Evolutionary conservation across 2,113 vertebrate genomes (phyloP), one percentile per base, ranked within the genome.

Genomic region (Diglossa brunneiventris): DNA sequence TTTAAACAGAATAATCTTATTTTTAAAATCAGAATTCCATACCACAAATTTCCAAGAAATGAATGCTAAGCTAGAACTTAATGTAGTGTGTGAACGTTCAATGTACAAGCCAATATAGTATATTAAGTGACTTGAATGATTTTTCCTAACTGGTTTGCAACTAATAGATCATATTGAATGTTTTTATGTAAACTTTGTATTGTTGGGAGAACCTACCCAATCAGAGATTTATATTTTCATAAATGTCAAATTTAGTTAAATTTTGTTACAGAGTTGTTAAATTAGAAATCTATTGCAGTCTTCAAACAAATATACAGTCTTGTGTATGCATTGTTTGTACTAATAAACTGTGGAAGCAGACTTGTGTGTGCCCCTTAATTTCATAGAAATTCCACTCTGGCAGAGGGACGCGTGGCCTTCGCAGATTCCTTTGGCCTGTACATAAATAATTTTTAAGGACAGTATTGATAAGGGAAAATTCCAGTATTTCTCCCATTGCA

Each of bases 221-320:
- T 98, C 99, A 99, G 99, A 99, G 99, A 99, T 99, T 99, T 99
- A 99, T 99, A 99, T 99, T 99, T 99, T 99, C 99, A 99, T 99
- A 99, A 99, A 99, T 99, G 99, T 99, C 98, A 98, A 99, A 99
- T 98, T 99, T 98, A 98, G 98, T 98, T 99, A 99, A 98, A 98
- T 99, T 99, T 99, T 99, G 99, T 99, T 99, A 99, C 99, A 97
- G 97, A 99, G 98, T 99, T 99, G 99, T 99, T 99, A 99, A 98
- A 98, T 98, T 98, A 99, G 98, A 98, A 98, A 98, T 95, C 95
- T 98, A 98, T 96, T 98, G 96, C 98, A 98, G 98, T 99, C 98
- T 98, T 98, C 98, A 98, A 99, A 98, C 97, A 98, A 98, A 99
- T 99, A 99, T 99, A 98, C 98, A 98, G 98, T 99, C 98, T 99